Conservation (phyloP, 1,140 invertebrate species). For the Drosophila navojoa region DNA sequence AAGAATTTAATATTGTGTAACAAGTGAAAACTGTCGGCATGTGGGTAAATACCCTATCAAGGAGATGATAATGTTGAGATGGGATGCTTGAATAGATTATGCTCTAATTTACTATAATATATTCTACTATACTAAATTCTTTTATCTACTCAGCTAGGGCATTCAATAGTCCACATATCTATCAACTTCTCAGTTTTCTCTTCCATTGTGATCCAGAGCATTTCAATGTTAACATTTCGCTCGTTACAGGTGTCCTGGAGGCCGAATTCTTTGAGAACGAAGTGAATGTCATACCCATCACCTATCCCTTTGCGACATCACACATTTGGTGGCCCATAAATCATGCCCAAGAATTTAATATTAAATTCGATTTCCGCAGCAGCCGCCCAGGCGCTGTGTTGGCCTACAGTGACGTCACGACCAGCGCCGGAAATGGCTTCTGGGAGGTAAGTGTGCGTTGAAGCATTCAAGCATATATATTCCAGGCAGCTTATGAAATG, state of each 20-base stretch:
- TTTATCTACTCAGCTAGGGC: not conserved
- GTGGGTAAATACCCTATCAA: constrained; percentile 24
- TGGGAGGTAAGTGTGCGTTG: constrained; percentile 90
- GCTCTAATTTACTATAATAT: no score
- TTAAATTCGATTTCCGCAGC: constrained; percentile 95
- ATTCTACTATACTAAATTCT: no score
- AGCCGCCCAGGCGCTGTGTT: constrained; percentile 92
- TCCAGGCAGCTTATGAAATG: constrained; percentile 58
- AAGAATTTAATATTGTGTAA: constrained; percentile 40
- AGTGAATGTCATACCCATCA: constrained; percentile 94
- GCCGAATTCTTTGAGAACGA: constrained; percentile 93
- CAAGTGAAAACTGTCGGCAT: constrained; percentile 3
- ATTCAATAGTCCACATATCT: not conserved
- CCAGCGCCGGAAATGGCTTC: constrained; percentile 89
- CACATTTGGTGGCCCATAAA: constrained; percentile 93
- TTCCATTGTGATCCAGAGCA: not conserved
- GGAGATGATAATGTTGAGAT: no score
- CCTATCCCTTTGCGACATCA: constrained; percentile 94
- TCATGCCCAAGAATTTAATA: constrained; percentile 88
- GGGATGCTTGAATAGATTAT: no score
- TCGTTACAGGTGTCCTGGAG: constrained; percentile 87
- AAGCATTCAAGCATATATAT: constrained; percentile 66
- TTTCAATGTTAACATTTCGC: constrained; percentile 59
- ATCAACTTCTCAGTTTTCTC: not conserved
- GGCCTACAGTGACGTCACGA: constrained; percentile 91